A percentile compares a stretch with the other conserved stretches of the same genome.
Conservation (phyloP, 92 coral and sea anemone species). For the Parazoanthus atlanticus region DNA sequence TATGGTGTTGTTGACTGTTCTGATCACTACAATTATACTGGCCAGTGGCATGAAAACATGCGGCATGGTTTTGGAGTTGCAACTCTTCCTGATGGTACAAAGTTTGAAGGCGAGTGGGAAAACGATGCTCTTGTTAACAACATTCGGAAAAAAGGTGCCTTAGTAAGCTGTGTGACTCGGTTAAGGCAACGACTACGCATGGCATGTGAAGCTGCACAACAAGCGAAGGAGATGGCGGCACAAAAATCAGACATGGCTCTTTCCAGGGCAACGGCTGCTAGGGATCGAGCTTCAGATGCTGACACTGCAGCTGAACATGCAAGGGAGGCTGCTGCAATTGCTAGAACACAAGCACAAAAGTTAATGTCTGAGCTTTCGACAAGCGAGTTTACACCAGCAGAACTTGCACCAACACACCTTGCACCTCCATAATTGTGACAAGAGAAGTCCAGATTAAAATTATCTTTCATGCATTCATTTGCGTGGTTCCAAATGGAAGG, state of each 20-base stretch:
- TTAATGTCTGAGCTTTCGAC: constrained; percentile 51
- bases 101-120: constrained; percentile 86
- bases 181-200: constrained; percentile 79
- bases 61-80: constrained; percentile 87
- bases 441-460: not conserved
- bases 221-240: constrained; percentile 75
- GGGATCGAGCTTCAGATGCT: constrained; percentile 83
- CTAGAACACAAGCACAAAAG: constrained; percentile 67
- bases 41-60: constrained; percentile 88
- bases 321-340: constrained; percentile 69
- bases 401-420: not conserved
- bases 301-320: constrained; percentile 78
- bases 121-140: constrained; percentile 66
- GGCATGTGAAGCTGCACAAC: constrained; percentile 85
- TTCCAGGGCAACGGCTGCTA: constrained; percentile 83
- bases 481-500: constrained; percentile 16
- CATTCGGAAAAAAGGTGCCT: constrained; percentile 73
- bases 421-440: constrained; percentile 23
- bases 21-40: constrained; percentile 73
- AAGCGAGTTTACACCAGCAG: not conserved
- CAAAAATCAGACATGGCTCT: constrained; percentile 88
- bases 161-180: constrained; percentile 80
- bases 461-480: constrained; percentile 12
- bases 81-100: constrained; percentile 68
- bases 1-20: constrained; percentile 76